These are phyloP conservation scores for Vespertilio murinus DNA, from an alignment of 2,797 vertebrate species.

Conservation along the genomic window DNA sequence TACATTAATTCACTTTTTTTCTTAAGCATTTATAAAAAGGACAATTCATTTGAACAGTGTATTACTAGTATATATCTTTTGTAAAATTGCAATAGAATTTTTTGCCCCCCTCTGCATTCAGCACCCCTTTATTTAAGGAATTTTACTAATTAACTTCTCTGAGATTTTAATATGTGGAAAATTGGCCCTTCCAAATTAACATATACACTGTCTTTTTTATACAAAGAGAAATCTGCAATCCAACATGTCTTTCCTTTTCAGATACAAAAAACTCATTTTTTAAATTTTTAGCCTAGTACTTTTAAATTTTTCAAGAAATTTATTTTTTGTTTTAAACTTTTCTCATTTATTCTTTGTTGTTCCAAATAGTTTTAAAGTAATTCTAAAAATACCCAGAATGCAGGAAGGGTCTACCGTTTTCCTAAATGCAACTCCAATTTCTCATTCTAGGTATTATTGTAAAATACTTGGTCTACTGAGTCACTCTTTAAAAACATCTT, in stretches of 20 bases:
- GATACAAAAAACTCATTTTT: not conserved
- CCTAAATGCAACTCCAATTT: constrained; percentile 4
- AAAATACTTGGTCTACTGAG: not conserved
- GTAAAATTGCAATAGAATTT: not conserved
- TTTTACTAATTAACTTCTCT: not conserved
- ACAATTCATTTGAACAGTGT: not conserved
- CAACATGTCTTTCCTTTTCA: not conserved
- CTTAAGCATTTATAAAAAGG: not conserved
- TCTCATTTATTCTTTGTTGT: not conserved
- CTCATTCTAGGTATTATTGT: not conserved
- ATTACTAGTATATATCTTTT: not conserved
- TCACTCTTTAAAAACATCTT: not conserved
- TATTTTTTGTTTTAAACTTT: constrained; percentile 1
- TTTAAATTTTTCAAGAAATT: not conserved
- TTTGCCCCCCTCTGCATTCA: not conserved
- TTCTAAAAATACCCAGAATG: not conserved
- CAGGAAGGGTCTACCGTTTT: not conserved
- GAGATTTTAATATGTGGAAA: constrained; percentile 19
- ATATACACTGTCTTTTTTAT: not conserved
- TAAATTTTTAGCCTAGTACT: not conserved
- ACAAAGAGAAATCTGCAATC: not conserved
- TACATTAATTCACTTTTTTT: not conserved
- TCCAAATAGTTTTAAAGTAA: not conserved
- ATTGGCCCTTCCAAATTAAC: not conserved
- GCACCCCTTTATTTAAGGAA: not conserved